Percentiles rank a stretch among this genome's conserved stretches.
These are phyloP conservation scores for Aphidius gifuensis DNA, from an alignment of 1,140 invertebrate genomes.

Conservation along the genomic window DNA sequence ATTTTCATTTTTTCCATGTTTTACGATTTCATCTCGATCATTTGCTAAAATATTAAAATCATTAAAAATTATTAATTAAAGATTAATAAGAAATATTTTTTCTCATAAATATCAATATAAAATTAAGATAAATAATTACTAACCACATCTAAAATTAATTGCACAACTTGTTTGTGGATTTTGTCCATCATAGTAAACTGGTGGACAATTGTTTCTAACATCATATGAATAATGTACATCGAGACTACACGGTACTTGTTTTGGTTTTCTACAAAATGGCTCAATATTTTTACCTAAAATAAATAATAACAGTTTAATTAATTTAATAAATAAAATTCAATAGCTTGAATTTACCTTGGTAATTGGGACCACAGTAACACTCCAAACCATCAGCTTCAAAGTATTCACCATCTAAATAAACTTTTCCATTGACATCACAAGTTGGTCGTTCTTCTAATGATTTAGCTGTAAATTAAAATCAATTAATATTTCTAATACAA, in stretches of 20 bases:
- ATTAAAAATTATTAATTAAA: no score
- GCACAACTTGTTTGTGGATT: conserved; percentile 29
- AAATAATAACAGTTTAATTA: neutral
- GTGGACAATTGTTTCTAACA: conserved; percentile 33
- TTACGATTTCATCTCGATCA: neutral
- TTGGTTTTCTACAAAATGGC: conserved; percentile 34
- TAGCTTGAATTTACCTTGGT: conserved; percentile 26
- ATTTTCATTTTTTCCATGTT: neutral
- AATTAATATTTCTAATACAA: no score
- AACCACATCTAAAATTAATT: conserved; percentile 36
- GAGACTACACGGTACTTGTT: conserved; percentile 24
- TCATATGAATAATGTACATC: conserved; percentile 19
- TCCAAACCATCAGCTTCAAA: conserved; percentile 24
- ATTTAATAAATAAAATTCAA: neutral
- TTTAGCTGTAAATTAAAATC: conserved; percentile 16
- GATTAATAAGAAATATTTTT: no score
- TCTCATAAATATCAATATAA: no score
- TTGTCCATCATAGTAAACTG: conserved; percentile 31
- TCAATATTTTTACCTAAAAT: conserved; percentile 36
- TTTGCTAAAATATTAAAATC: neutral
- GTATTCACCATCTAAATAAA: conserved; percentile 31
- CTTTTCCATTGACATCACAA: conserved; percentile 35
- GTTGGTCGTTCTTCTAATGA: conserved; percentile 17
- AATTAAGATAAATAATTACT: conserved; percentile 22
- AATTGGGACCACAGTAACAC: conserved; percentile 33